These are phyloP conservation scores for Sciurus carolinensis DNA, from an alignment of 2,797 vertebrate species.

Conservation along the genomic window DNA sequence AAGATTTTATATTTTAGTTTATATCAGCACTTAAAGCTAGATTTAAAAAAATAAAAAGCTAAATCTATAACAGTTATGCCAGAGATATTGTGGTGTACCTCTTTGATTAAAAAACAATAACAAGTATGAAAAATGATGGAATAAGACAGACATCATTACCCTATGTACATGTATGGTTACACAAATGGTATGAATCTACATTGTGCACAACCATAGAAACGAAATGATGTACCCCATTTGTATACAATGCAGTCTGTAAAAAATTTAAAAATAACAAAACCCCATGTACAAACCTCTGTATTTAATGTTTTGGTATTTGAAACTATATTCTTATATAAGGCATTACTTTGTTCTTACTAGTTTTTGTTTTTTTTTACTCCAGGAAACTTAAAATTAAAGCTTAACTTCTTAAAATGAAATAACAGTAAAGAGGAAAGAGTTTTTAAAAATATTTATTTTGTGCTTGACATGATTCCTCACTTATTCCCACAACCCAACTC, in stretches of 20 bases:
- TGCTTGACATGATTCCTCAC: neutral
- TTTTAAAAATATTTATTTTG: neutral
- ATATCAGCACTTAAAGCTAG: neutral
- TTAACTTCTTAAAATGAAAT: slow-evolving; percentile 28
- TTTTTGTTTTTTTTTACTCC: slow-evolving; percentile 51
- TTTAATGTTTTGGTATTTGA: slow-evolving; percentile 33
- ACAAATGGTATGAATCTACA: no score
- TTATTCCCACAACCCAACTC: slow-evolving; percentile 11
- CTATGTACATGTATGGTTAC: no score
- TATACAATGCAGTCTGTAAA: no score
- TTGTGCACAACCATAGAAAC: no score
- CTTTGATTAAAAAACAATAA: slow-evolving; percentile 1
- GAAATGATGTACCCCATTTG: no score
- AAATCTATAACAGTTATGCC: neutral
- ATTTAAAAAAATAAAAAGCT: neutral
- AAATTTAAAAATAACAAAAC: neutral
- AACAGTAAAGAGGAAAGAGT: neutral
- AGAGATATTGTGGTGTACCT: neutral
- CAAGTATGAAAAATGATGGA: no score
- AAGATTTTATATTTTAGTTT: slow-evolving; percentile 11
- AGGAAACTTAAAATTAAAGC: slow-evolving; percentile 48
- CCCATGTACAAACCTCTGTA: neutral
- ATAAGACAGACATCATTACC: no score
- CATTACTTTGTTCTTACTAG: slow-evolving; percentile 26
- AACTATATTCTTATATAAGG: slow-evolving; percentile 38